Conservation (phyloP, 2,113 vertebrate genomes). For the Clarias batrachus region DNA sequence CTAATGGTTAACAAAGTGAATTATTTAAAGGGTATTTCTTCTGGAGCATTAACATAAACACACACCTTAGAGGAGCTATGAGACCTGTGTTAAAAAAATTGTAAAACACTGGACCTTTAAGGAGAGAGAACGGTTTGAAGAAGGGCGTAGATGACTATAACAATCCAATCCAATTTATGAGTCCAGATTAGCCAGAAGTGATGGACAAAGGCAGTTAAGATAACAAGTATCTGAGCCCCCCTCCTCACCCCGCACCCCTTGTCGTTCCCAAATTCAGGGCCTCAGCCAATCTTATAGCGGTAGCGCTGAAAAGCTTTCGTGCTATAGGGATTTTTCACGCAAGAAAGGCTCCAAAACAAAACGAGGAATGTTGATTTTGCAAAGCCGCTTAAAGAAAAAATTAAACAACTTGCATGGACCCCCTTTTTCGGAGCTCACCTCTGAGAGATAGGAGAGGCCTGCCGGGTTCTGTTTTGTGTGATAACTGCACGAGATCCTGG, state of each 20-base stretch:
- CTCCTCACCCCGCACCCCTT: constrained; percentile 14
- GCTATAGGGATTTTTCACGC: constrained; percentile 53
- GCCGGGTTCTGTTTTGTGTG: constrained; percentile 46
- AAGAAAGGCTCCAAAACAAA: constrained; percentile 56
- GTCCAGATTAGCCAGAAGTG: constrained; percentile 20
- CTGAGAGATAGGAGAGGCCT: constrained; percentile 47
- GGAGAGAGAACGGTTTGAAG: not conserved
- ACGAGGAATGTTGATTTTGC: constrained; percentile 52
- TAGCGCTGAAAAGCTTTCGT: constrained; percentile 41
- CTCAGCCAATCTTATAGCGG: constrained; percentile 13
- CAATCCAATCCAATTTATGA: constrained; percentile 31
- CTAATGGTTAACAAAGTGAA: no score
- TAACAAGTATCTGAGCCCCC: constrained; percentile 36
- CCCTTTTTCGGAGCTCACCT: constrained; percentile 44
- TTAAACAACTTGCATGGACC: constrained; percentile 38
- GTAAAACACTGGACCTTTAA: not conserved
- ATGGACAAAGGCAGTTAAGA: constrained; percentile 39
- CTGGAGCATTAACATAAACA: no score
- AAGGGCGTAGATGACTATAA: not conserved
- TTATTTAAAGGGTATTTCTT: no score
- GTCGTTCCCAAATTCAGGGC: not conserved
- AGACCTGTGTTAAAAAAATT: no score
- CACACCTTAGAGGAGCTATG: no score
- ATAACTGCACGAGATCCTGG: constrained; percentile 37
- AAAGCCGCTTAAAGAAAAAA: constrained; percentile 57